Base-by-base conservation (phyloP, 2,797 vertebrate species). In the Enteromius mattozi region DNA sequence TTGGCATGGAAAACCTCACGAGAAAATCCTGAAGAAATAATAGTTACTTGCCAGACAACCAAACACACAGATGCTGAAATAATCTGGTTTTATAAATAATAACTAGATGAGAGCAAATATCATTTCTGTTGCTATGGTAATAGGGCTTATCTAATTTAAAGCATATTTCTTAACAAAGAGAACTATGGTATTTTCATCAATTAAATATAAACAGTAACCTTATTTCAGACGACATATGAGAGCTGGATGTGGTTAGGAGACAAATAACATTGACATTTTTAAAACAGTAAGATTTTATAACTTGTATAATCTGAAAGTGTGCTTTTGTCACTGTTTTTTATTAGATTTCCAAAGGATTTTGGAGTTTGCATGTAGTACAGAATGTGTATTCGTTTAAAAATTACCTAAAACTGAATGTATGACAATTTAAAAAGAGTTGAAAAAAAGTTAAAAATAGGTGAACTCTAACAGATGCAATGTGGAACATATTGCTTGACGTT, bases 91-190 rank as follows among this genome's bases (percentile, higher is more conserved):
- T 7, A 35, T 8, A 72, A 37, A 79, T 61, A 42, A 78, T 51
- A 61, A 9, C 30, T 17, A 37, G n/a, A 9, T 63, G 19, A 63
- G 13, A 35, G 56, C 54, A 82, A 74, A 47, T 74, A 65, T 82
- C 0, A 59, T 81, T 47, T 74, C 7, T 63, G 69, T 82, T 82
- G 56, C 56, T 74, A 74, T 74, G 80, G 70, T 65, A 82, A 82
- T 75, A 19, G 49, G 56, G 54, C 27, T n/a, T 9, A 17, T 49
- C 70, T 74, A 37, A 75, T 24, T 47, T n/a, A 37, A 63, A 66
- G 1, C 30, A 80, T 66, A 65, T 54, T 37, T 72, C 19, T 74
- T 66, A 30, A 54, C 14, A 51, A 17, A 72, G 17, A 13, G 1
- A 63, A 59, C 51, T 12, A 68, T 42, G 66, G 35, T 37, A 37